Conservation (phyloP, 2,113 vertebrate species). For the Cynocephalus volans region DNA sequence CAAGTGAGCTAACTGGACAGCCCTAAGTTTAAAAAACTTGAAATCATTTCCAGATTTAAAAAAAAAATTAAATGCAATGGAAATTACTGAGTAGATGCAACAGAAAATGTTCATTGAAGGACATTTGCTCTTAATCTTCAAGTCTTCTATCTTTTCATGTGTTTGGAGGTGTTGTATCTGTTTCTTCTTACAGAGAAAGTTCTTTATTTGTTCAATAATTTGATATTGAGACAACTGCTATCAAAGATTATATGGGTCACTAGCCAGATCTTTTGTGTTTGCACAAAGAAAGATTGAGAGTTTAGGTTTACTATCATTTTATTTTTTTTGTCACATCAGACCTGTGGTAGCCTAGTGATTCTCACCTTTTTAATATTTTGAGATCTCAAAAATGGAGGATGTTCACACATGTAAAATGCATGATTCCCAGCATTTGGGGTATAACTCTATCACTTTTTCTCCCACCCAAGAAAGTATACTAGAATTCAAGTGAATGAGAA, state of each 20-base stretch:
- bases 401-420: background rate
- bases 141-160: background rate
- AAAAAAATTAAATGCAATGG: slow-evolving; percentile 4
- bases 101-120: background rate
- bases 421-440: background rate
- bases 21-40: background rate
- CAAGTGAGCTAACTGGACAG: no score
- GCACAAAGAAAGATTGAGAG: background rate
- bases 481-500: background rate
- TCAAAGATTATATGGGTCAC: background rate
- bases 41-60: background rate
- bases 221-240: background rate
- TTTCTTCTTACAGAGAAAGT: background rate
- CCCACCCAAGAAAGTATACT: background rate
- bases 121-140: background rate
- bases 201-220: background rate
- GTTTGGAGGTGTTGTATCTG: background rate
- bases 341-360: background rate
- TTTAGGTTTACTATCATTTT: background rate
- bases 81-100: background rate
- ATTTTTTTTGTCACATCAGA: background rate
- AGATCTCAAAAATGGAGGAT: background rate
- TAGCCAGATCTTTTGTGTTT: background rate
- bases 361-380: background rate
- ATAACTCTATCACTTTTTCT: background rate